Evolutionary conservation across 2,797 vertebrate species (phyloP).

Genomic region (Geotrypetes seraphini): DNA sequence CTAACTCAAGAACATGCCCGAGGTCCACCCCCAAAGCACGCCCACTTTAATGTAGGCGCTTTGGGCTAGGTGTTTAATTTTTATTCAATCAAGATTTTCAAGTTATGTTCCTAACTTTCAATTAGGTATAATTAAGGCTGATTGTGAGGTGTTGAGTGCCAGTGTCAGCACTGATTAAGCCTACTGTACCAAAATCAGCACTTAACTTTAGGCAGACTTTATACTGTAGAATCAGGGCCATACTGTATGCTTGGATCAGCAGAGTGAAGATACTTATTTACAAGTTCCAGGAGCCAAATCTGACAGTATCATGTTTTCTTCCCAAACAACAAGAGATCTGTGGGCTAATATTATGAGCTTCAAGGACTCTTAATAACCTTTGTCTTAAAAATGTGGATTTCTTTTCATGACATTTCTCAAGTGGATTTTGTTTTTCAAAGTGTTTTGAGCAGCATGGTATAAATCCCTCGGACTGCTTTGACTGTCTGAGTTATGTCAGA

Average conservation of each 20-base stretch:
- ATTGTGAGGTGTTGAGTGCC: too few species aligned
- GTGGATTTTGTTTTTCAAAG: background rate
- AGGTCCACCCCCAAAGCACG: too few species aligned
- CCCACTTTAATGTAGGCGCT: too few species aligned
- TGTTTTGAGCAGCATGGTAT: background rate
- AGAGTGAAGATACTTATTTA: background rate
- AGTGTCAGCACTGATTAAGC: too few species aligned
- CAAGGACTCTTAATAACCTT: background rate
- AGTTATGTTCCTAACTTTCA: too few species aligned
- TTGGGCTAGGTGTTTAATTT: too few species aligned
- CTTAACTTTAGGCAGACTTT: too few species aligned
- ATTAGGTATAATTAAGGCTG: too few species aligned
- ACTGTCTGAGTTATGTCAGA: background rate
- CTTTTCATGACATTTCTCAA: conserved; percentile 1
- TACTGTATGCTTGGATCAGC: background rate
- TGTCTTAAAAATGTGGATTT: background rate
- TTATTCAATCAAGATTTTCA: too few species aligned
- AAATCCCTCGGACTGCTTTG: background rate
- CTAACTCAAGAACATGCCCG: too few species aligned
- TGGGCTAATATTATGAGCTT: background rate
- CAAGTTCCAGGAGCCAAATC: background rate
- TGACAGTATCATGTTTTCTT: background rate
- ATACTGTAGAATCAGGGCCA: too few species aligned
- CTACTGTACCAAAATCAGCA: too few species aligned
- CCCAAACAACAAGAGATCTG: background rate